Evolutionary conservation across 2,888 invertebrate species (phyloP).

Genomic region (Eurytoma californica): DNA sequence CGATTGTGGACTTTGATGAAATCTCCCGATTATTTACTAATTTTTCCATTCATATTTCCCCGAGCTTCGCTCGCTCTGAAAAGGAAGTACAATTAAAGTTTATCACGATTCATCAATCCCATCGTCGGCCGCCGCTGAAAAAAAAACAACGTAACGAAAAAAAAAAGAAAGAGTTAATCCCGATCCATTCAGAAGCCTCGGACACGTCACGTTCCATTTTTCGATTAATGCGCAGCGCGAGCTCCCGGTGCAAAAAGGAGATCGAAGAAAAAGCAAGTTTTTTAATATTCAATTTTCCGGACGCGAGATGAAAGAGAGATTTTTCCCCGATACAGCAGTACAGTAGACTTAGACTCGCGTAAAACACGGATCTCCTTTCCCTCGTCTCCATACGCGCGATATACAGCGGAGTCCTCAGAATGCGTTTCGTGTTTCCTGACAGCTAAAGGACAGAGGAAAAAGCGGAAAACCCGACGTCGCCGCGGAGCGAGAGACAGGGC

Average conservation of each 20-base stretch:
- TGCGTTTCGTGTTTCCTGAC: constrained; percentile 55
- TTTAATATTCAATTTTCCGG: constrained; percentile 53
- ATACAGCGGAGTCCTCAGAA: constrained; percentile 34
- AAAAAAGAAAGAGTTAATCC: background rate
- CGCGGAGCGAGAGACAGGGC: constrained; percentile 1
- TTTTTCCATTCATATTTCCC: background rate
- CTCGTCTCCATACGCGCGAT: constrained; percentile 2
- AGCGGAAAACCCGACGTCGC: constrained; percentile 33
- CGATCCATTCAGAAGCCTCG: background rate
- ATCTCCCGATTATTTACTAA: background rate
- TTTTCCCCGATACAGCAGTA: constrained; percentile 43
- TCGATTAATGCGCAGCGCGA: constrained; percentile 34
- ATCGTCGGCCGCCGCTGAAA: background rate
- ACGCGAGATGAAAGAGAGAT: constrained; percentile 47
- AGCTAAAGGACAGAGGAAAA: constrained; percentile 44
- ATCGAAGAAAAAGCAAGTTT: constrained; percentile 12
- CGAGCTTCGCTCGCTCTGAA: background rate
- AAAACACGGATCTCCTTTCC: constrained; percentile 5
- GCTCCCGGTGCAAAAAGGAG: too few relatives aligned
- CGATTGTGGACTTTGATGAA: background rate
- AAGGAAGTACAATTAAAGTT: constrained; percentile 12
- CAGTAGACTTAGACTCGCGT: constrained; percentile 17
- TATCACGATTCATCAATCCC: constrained; percentile 21
- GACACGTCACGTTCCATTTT: constrained; percentile 13
- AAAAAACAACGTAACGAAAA: background rate